These are phyloP conservation scores for Leptura quadrifasciata DNA, from an alignment of 2,888 invertebrate genomes.

Conservation along the genomic window DNA sequence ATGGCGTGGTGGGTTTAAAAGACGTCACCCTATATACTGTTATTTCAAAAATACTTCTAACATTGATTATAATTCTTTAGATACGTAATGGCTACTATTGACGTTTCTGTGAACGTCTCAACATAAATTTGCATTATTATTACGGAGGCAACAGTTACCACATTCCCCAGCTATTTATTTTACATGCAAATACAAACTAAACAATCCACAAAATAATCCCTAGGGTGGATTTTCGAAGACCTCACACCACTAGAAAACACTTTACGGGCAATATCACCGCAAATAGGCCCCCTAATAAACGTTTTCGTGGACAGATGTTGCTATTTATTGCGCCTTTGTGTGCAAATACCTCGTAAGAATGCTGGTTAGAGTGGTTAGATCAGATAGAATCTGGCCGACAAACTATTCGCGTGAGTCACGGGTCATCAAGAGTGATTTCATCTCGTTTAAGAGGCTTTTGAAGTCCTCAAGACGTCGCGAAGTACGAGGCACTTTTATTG, in stretches of 20 bases:
- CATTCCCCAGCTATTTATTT: too few relatives aligned
- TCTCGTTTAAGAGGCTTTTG: constrained; percentile 34
- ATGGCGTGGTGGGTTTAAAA: too few relatives aligned
- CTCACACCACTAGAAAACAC: constrained; percentile 15
- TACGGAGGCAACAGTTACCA: too few relatives aligned
- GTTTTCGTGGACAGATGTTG: constrained; percentile 50
- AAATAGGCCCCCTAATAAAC: constrained; percentile 41
- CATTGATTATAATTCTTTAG: too few relatives aligned
- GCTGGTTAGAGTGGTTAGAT: constrained; percentile 38
- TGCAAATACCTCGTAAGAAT: constrained; percentile 43
- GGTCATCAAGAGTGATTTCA: constrained; percentile 44
- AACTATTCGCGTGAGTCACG: constrained; percentile 44
- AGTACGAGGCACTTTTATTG: not conserved
- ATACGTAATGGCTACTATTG: too few relatives aligned
- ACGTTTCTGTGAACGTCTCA: too few relatives aligned
- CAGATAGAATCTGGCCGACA: constrained; percentile 37
- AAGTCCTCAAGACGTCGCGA: constrained; percentile 9
- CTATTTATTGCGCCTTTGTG: constrained; percentile 51
- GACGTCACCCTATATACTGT: too few relatives aligned
- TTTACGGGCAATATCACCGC: not conserved
- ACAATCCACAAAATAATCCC: not conserved
- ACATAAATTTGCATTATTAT: too few relatives aligned
- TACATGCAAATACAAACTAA: too few relatives aligned
- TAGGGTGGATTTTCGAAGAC: not conserved
- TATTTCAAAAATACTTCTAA: too few relatives aligned